Conservation (phyloP, 2,888 invertebrate species). For the Chrysomela aeneicollis region DNA sequence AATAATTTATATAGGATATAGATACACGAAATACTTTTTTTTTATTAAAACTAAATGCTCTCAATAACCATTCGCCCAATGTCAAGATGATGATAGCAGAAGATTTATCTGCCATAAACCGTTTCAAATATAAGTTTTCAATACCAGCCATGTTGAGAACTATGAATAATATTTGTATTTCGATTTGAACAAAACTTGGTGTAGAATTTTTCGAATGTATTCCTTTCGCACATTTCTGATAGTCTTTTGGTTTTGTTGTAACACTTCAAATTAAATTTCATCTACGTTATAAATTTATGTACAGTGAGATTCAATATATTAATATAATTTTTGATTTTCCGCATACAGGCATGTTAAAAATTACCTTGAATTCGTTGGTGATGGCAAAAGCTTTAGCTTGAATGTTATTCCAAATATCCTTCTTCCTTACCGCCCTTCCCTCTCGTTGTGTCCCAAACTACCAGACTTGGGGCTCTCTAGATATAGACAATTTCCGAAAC, state of each 20-base stretch:
- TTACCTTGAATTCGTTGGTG: slow-evolving; percentile 60
- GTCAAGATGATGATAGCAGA: too few species aligned
- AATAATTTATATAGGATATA: too few species aligned
- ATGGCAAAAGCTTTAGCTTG: slow-evolving; percentile 57
- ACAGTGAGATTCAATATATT: background rate
- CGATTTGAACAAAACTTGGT: too few species aligned
- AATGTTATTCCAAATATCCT: slow-evolving; percentile 45
- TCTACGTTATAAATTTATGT: background rate
- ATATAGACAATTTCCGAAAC: slow-evolving; percentile 46
- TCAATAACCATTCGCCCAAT: too few species aligned
- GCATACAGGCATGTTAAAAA: slow-evolving; percentile 55
- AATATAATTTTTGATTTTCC: slow-evolving; percentile 39
- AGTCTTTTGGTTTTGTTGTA: too few species aligned
- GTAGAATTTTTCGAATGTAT: too few species aligned
- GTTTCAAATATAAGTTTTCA: too few species aligned
- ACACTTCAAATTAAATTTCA: background rate
- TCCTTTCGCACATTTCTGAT: too few species aligned
- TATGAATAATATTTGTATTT: background rate
- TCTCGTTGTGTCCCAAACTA: slow-evolving; percentile 21
- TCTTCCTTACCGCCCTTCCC: slow-evolving; percentile 29
- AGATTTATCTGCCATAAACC: too few species aligned
- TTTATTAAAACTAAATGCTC: too few species aligned
- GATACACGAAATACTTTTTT: too few species aligned
- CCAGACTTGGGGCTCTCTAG: slow-evolving; percentile 33
- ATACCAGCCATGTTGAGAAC: too few species aligned